Evolutionary conservation across 2,797 vertebrate genomes (phyloP), one percentile per base, ranked within the genome.

Genomic region (Tamandua tetradactyla): DNA sequence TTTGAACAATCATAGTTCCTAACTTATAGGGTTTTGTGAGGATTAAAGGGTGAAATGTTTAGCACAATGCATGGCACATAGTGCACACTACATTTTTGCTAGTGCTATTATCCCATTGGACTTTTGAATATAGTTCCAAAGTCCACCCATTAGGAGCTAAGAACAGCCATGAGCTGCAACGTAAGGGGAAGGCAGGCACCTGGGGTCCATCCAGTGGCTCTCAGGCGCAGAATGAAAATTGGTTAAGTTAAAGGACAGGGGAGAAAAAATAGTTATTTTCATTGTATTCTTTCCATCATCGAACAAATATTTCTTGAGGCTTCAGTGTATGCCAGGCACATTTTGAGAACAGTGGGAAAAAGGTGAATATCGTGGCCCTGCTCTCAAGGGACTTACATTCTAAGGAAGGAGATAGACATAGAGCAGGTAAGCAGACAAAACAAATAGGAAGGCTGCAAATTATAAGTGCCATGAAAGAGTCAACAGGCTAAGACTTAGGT

Each of bases 291-390:
- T 93, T 66, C 32, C 10, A n/a, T 49, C 30, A 75, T 47, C n/a
- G 84, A 87, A n/a, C 13, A 47, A 80, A 35, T 57, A 49, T 35
- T 84, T 55, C 18, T 81, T 71, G 59, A 85, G 37, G 68, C 30
- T 3, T 49, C n/a, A 62, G 52, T 32, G 13, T 7, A 22, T 10
- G 2, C 22, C 27, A 88, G 13, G 7, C 13, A 64, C 7, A 3
- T 68, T 62, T 15, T 30, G 37, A 37, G 71, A 57, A 71, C 3
- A 42, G 10, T 89, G 40, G 47, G 62, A 61, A 61, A 69, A 75
- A 84, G 20, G 7, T 22, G 17, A 72, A 30, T 17, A 1, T 32
- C 32, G 72, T 79, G 14, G 72, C 47, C 32, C 14, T 87, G 66
- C 9, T 17, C 23, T 88, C 44, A 30, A 68, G 18, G 13, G 11